Conservation (phyloP, 2,888 invertebrate species). For the Willowsia nigromaculata region DNA sequence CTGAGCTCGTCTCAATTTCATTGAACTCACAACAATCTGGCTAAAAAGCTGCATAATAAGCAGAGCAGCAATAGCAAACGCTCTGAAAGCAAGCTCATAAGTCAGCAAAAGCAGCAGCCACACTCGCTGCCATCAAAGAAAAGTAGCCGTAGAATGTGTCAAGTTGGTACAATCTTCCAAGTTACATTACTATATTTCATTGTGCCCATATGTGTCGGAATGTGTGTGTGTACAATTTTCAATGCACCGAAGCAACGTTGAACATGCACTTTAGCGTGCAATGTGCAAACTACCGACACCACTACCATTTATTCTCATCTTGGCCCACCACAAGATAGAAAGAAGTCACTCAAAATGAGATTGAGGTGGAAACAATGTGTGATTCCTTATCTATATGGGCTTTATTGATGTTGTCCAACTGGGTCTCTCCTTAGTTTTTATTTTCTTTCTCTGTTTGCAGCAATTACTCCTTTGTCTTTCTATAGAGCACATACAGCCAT, state of each 20-base stretch:
- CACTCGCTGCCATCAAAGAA: neutral
- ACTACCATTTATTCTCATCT: neutral
- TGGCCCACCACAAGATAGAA: slow-evolving; percentile 28
- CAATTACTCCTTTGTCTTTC: neutral
- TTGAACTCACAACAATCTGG: slow-evolving; percentile 10
- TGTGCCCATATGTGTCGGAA: slow-evolving; percentile 10
- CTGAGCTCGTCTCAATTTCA: slow-evolving; percentile 52
- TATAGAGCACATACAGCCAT: neutral
- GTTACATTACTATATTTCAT: slow-evolving; percentile 59
- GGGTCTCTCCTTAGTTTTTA: slow-evolving; percentile 25
- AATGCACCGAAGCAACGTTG: neutral
- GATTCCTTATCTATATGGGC: slow-evolving; percentile 62
- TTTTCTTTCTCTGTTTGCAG: neutral
- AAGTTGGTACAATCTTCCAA: slow-evolving; percentile 46
- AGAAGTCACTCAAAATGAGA: slow-evolving; percentile 56
- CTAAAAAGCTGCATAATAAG: neutral
- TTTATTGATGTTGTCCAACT: slow-evolving; percentile 68
- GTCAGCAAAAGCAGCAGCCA: slow-evolving; percentile 26
- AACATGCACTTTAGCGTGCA: neutral
- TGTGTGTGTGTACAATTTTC: slow-evolving; percentile 7
- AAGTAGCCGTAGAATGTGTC: slow-evolving; percentile 58
- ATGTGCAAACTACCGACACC: slow-evolving; percentile 4
- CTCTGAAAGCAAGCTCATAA: slow-evolving; percentile 37
- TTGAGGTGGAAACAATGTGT: slow-evolving; percentile 57
- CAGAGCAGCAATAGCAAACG: neutral